A percentile compares a stretch with the other conserved stretches of the same genome.
phyloP scores from a whole-genome alignment of 2,113 vertebrate genomes.

The Megaleporinus macrocephalus region DNA sequence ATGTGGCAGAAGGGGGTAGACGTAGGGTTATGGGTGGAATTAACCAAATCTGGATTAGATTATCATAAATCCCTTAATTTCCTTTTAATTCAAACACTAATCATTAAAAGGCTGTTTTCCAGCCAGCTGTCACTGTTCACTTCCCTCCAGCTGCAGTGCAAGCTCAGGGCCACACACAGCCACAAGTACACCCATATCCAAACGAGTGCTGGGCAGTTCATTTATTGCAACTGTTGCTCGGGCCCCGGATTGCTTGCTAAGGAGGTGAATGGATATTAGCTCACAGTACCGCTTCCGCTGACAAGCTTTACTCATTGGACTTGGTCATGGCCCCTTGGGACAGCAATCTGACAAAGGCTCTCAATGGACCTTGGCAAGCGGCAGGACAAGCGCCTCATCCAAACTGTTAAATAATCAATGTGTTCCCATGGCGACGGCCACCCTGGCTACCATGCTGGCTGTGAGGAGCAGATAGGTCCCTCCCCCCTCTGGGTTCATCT shows the following conservation, averaged over 20 bases:
- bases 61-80: conserved; percentile 67
- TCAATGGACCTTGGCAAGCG: conserved; percentile 68
- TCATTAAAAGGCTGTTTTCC: conserved; percentile 53
- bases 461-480: conserved; percentile 51
- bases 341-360: conserved; percentile 68
- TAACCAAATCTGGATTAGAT: conserved; percentile 67
- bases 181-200: conserved; percentile 1
- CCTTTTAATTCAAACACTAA: conserved; percentile 64
- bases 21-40: conserved; percentile 54
- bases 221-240: conserved; percentile 50
- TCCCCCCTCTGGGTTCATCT: conserved; percentile 45
- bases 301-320: conserved; percentile 53
- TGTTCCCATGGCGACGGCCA: conserved; percentile 74
- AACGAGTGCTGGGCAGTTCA: conserved; percentile 31
- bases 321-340: conserved; percentile 65
- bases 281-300: conserved; percentile 54
- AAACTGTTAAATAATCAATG: conserved; percentile 83
- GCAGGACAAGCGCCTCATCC: conserved; percentile 62
- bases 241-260: conserved; percentile 31
- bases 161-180: conserved; percentile 22
- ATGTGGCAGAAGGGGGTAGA: conserved; percentile 54
- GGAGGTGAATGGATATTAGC: conserved; percentile 53
- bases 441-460: conserved; percentile 61
- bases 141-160: conserved; percentile 54
- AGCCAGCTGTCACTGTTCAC: conserved; percentile 57